Evolutionary conservation across 2,888 invertebrate species (phyloP), one percentile per base, ranked within the genome.

Genomic region (Eustalomyia histrio): DNA sequence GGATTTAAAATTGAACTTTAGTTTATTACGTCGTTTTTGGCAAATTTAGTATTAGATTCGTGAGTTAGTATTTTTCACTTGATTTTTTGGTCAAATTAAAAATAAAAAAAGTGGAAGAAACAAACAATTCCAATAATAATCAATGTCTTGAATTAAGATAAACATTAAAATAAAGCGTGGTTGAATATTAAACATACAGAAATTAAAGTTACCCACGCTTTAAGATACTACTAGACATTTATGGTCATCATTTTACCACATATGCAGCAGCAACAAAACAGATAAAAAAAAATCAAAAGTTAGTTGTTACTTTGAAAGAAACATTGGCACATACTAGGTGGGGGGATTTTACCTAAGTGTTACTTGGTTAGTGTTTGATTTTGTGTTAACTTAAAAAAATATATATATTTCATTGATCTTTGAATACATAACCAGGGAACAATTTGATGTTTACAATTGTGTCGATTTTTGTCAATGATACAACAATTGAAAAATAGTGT

Each of bases 21-120:
- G 50, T 47, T 47, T 50, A 33, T 35, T 17, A 18, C 21, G 24
- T 60, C 14, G 57, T 29, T 74, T n/a, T 60, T 65, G 35, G 29
- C 50, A 67, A 52, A 35, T 61, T 75, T 67, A 67, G 75, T 75
- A 67, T 67, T 67, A 53, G 67, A 61, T 12, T 75, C 61, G 67
- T 67, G 67, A 67, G 53, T 74, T 67, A 60, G 17, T 60, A 57
- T 61, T 67, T 75, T 73, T 64, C 71, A 71, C 16, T 75, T 74
- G 50, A 52, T 74, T 52, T 52, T 60, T 52, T 52, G n/a, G 50
- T 29, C 60, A 52, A 57, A 64, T 39, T 24, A 65, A 52, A 65
- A 55, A n/a, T n/a, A 52, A n/a, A 60, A 52, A 47, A 17, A 52
- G 2, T 18, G 18, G 5, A 57, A 68, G 57, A 47, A 52, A 33